Evolutionary conservation across 2,888 invertebrate genomes (phyloP).

Genomic region (Pediacus dermestoides): DNA sequence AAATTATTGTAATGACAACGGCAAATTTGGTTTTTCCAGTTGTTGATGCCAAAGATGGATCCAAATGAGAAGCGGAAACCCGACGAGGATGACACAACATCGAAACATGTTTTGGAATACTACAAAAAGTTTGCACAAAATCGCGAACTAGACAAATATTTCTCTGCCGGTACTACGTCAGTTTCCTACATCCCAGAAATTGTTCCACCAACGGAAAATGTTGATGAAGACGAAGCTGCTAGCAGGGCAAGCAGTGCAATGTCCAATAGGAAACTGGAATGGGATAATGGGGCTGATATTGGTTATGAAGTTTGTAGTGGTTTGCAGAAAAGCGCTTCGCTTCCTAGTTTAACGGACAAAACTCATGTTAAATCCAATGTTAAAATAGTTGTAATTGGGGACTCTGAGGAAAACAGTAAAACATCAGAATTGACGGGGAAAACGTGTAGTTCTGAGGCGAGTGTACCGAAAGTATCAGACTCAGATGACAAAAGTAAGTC

Average conservation of each 20-base stretch:
- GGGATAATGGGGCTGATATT: slow-evolving; percentile 86
- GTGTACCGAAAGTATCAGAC: too few species aligned
- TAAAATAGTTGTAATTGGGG: too few species aligned
- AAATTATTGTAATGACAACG: too few species aligned
- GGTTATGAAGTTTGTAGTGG: slow-evolving; percentile 58
- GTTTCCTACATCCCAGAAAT: slow-evolving; percentile 31
- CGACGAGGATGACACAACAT: slow-evolving; percentile 28
- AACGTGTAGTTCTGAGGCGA: too few species aligned
- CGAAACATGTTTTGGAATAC: slow-evolving; percentile 57
- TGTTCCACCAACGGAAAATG: slow-evolving; percentile 8
- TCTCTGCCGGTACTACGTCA: slow-evolving; percentile 51
- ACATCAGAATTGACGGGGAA: too few species aligned
- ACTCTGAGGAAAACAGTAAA: too few species aligned
- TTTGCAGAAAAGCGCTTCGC: slow-evolving; percentile 41
- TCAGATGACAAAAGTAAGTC: too few species aligned
- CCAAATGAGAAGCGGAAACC: not conserved
- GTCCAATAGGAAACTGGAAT: slow-evolving; percentile 73
- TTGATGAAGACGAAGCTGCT: slow-evolving; percentile 29
- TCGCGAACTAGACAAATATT: slow-evolving; percentile 65
- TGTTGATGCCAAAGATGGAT: not conserved
- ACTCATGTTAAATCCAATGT: too few species aligned
- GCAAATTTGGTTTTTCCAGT: not conserved
- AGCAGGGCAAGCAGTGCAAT: slow-evolving; percentile 75
- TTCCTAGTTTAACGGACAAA: slow-evolving; percentile 35
- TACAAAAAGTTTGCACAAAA: slow-evolving; percentile 66